Base-by-base conservation (phyloP, 2,797 vertebrate genomes). In the Microctenopoma stevenorrisi region DNA sequence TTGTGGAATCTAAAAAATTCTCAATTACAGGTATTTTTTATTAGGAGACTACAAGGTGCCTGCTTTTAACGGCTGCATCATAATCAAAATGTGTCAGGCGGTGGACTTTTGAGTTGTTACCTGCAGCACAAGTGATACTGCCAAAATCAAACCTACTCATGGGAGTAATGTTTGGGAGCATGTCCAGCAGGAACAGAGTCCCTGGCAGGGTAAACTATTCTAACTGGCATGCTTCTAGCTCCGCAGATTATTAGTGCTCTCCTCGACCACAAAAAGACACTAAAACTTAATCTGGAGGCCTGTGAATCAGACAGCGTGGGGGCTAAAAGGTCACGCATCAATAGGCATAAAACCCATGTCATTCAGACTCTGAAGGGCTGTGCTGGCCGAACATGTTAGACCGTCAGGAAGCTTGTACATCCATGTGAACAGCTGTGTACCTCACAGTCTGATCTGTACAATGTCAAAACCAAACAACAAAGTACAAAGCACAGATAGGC, bases 131-230 rank as follows among this genome's bases (percentile, higher is more conserved):
- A 59, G 53, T 68, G 64, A 22, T 38, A 2, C 16, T 69, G 14
- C 64, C 52, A 52, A 37, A 66, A 52, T 48, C 42, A 71, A 78
- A 57, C 38, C 58, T 4, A 44, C 74, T 68, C 59, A 40, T 13
- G 65, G 69, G 71, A 83, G 49, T 65, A 75, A 79, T 79, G 65
- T 71, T n/a, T 68, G 70, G 82, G 72, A 74, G 2, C 15, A 38
- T 46, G 43, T 77, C 76, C 74, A 81, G 62, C 28, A 26, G 46
- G 48, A 67, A 74, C 64, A 65, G 35, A 66, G 44, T 74, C 37
- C 48, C 72, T 63, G 69, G 50, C 70, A 75, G 52, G 67, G 46
- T 54, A 64, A 48, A 73, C 59, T 68, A 48, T 44, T 55, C 61
- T 64, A 47, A 78, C 78, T 63, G 30, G 49, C 61, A 22, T 10